Base-by-base conservation (phyloP, 2,797 vertebrate species). In the Dermochelys coriacea region DNA sequence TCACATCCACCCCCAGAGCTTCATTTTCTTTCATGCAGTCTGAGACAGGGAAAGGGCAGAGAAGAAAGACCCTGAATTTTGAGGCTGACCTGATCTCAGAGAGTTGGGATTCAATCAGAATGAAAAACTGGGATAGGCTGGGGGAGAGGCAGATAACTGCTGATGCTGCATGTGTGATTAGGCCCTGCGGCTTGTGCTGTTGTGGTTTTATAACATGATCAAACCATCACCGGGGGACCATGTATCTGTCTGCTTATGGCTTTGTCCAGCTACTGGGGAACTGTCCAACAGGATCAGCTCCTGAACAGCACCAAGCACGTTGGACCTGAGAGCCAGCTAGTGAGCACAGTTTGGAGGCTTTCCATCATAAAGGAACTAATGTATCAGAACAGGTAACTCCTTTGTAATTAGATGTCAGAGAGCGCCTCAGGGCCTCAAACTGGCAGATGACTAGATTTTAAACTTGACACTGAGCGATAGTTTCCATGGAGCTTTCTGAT, bases 271-370 rank as follows among this genome's bases (percentile, higher is more conserved):
- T 50, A 61, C 8, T 12, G n/a, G 31, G 87, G 89, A 85, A 34
- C 88, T 88, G 80, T 74, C 89, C 80, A 87, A 85, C 89, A 85
- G n/a, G 52, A 87, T 19, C 47, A 84, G 25, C 80, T 80, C 8
- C 89, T 87, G 71, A 78, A 79, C n/a, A 2, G 21, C 23, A 4
- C 1, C 31, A 77, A 41, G 55, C 50, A 37, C 29, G 18, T 7
- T 3, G 15, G 23, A 50, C 68, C 45, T 12, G 34, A 80, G 49
- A 47, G 1, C 50, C n/a, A 25, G 34, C 61, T n/a, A 12, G 34
- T 14, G 78, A 87, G n/a, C 37, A 2, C 1, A 8, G 41, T 29
- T 59, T 6, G 21, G 11, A 27, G 21, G 37, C 47, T 21, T 86
- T 57, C 86, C 11, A 8, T 10, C 1, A 0, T 0, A 2, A 47